phyloP scores from a whole-genome alignment of 1,140 invertebrate genomes.

The Anthonomus grandis region DNA sequence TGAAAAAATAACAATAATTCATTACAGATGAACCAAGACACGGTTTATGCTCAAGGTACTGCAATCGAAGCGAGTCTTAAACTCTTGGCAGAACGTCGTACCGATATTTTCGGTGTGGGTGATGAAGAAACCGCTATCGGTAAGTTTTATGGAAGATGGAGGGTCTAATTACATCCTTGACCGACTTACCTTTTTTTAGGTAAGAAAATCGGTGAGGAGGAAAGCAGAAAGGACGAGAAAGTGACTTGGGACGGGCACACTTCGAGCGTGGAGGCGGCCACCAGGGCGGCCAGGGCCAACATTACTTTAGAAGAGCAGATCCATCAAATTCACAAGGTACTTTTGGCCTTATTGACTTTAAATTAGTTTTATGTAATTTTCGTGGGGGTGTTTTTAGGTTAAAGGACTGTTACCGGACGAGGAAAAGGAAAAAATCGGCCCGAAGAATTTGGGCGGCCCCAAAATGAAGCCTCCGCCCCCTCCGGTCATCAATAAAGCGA shows the following conservation, averaged over 20 bases:
- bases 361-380: neutral
- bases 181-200: slow-evolving; percentile 4
- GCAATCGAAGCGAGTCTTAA: slow-evolving; percentile 95
- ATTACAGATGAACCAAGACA: slow-evolving; percentile 68
- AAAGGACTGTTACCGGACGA: slow-evolving; percentile 91
- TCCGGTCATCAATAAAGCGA: slow-evolving; percentile 4
- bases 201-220: slow-evolving; percentile 97
- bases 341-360: neutral
- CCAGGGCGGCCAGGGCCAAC: slow-evolving; percentile 86
- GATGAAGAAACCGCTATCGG: slow-evolving; percentile 98
- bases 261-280: slow-evolving; percentile 88
- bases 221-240: slow-evolving; percentile 80
- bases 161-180: neutral
- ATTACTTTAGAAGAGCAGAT: slow-evolving; percentile 97
- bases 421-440: slow-evolving; percentile 89
- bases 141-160: slow-evolving; percentile 30
- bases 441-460: slow-evolving; percentile 61
- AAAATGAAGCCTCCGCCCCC: neutral
- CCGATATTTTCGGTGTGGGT: slow-evolving; percentile 99
- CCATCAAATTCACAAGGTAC: slow-evolving; percentile 89
- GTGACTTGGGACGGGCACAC: slow-evolving; percentile 99
- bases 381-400: slow-evolving; percentile 49
- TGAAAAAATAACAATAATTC: too few relatives aligned
- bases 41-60: slow-evolving; percentile 81
- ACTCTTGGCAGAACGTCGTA: slow-evolving; percentile 94